phyloP scores from a whole-genome alignment of 2,888 invertebrate species.

The Stegana nigrithorax region DNA sequence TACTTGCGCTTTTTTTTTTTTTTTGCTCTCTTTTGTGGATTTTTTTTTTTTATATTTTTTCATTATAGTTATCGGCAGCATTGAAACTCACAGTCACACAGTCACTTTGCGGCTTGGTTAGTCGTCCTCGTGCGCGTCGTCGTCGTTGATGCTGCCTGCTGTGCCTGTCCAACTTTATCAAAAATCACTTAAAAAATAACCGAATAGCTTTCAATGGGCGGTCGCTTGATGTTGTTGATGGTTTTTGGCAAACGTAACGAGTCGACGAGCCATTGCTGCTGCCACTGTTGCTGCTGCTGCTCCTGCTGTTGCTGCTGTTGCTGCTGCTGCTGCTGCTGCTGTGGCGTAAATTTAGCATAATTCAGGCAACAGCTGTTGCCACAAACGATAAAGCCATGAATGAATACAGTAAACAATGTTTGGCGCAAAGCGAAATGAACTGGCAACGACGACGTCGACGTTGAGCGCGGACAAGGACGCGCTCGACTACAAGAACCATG shows the following conservation, averaged over 20 bases:
- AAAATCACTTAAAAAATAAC: slow-evolving; percentile 59
- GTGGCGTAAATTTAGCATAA: slow-evolving; percentile 55
- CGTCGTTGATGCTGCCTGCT: not conserved
- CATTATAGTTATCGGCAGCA: not conserved
- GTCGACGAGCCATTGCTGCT: too few species aligned
- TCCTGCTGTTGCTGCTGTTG: not conserved
- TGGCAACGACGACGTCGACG: too few species aligned
- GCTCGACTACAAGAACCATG: too few species aligned
- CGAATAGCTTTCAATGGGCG: slow-evolving; percentile 37
- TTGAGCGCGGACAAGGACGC: too few species aligned
- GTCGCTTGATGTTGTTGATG: not conserved
- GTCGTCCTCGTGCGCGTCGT: too few species aligned
- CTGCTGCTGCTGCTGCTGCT: not conserved
- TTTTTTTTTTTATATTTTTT: slow-evolving; percentile 7
- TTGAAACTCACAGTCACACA: too few species aligned
- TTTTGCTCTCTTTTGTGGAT: not conserved
- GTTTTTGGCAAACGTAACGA: too few species aligned
- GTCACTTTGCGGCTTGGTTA: too few species aligned
- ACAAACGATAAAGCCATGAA: slow-evolving; percentile 59
- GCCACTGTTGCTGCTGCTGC: not conserved
- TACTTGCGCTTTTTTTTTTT: not conserved
- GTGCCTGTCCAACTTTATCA: slow-evolving; percentile 46
- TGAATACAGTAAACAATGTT: slow-evolving; percentile 47
- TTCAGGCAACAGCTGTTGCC: slow-evolving; percentile 59
- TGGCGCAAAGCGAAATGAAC: too few species aligned